phyloP scores from a whole-genome alignment of 2,113 vertebrate species.

The Aptenodytes patagonicus region DNA sequence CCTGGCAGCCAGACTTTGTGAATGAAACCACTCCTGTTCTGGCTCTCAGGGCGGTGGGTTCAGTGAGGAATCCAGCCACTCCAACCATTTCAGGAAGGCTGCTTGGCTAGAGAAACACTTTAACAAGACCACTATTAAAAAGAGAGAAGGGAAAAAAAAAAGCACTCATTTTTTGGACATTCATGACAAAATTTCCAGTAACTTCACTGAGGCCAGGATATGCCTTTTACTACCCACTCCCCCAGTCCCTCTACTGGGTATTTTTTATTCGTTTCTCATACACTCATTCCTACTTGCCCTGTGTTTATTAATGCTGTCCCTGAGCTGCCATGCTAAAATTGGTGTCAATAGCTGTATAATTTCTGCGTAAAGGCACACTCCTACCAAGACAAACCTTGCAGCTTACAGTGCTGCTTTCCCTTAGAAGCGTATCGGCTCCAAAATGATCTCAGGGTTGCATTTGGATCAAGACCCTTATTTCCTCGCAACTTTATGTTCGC shows the following conservation, averaged over 20 bases:
- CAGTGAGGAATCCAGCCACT: neutral
- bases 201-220: neutral
- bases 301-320: neutral
- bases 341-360: neutral
- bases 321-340: neutral
- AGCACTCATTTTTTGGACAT: neutral
- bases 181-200: neutral
- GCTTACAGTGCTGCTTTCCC: neutral
- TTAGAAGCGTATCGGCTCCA: neutral
- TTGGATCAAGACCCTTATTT: neutral
- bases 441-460: neutral
- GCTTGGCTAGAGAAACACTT: neutral
- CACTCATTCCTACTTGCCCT: neutral
- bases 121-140: neutral
- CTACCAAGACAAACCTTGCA: neutral
- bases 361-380: conserved; percentile 6
- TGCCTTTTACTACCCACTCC: neutral
- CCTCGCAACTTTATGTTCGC: neutral
- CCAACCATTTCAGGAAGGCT: neutral
- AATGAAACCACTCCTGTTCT: neutral
- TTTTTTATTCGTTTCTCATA: neutral
- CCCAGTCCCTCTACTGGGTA: neutral
- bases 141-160: neutral
- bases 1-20: neutral
- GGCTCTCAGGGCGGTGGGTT: neutral